A percentile compares a stretch with the other conserved stretches of the same genome.
phyloP scores from a whole-genome alignment of 2,888 invertebrate species.

The Andrena minutula region DNA sequence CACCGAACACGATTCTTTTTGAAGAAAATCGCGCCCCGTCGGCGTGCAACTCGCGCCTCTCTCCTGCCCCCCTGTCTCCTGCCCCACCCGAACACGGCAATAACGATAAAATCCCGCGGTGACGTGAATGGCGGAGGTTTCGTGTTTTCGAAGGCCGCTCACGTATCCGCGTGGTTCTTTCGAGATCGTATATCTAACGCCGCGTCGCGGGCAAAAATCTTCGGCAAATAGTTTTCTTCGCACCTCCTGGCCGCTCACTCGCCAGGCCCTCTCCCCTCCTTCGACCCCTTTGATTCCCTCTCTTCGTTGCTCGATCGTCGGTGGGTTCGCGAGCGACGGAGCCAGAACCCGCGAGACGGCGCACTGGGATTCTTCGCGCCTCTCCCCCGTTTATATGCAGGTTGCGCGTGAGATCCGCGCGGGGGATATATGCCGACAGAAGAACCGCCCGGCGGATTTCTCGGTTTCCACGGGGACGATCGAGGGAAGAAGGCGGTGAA shows the following conservation, averaged over 20 bases:
- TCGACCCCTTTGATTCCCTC: slow-evolving; percentile 1
- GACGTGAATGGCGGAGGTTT: slow-evolving; percentile 56
- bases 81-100: slow-evolving; percentile 40
- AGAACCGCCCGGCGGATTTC: slow-evolving; percentile 17
- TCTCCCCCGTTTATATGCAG: slow-evolving; percentile 36
- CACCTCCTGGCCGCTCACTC: slow-evolving; percentile 70
- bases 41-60: background rate
- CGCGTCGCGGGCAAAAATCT: slow-evolving; percentile 74
- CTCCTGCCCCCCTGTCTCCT: background rate
- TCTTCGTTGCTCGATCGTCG: background rate
- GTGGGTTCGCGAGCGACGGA: background rate
- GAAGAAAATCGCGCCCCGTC: slow-evolving; percentile 44
- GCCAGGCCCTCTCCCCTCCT: background rate
- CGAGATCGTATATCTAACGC: slow-evolving; percentile 79
- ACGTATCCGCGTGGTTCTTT: slow-evolving; percentile 80
- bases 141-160: slow-evolving; percentile 75
- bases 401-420: slow-evolving; percentile 60
- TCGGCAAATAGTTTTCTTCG: slow-evolving; percentile 80
- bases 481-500: slow-evolving; percentile 22
- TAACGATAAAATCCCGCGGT: slow-evolving; percentile 76
- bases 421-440: slow-evolving; percentile 55
- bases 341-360: background rate
- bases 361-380: slow-evolving; percentile 37
- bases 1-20: slow-evolving; percentile 66
- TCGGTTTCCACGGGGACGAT: slow-evolving; percentile 31